Conservation (phyloP, 2,888 invertebrate genomes). For the Mamestra brassicae region DNA sequence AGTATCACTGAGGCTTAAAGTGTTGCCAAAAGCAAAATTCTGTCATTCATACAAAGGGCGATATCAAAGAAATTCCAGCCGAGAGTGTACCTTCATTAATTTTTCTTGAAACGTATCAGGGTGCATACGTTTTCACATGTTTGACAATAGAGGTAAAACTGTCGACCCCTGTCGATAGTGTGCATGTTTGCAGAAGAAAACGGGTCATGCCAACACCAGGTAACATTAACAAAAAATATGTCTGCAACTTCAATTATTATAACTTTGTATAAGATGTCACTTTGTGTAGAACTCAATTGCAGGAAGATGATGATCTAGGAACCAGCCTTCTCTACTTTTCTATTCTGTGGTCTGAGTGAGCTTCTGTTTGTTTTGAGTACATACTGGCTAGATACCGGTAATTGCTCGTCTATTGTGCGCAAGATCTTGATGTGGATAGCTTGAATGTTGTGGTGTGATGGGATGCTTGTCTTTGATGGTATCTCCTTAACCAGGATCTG, state of each 20-base stretch:
- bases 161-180: not conserved
- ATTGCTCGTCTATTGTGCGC: constrained; percentile 68
- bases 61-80: no score
- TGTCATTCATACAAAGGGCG: no score
- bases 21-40: no score
- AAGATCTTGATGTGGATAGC: constrained; percentile 43
- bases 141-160: not conserved
- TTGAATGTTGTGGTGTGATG: constrained; percentile 17
- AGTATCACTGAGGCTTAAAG: no score
- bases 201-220: not conserved
- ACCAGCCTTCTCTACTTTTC: not conserved
- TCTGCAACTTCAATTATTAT: no score
- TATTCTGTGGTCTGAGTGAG: constrained; percentile 48
- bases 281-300: no score
- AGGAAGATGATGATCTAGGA: no score
- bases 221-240: no score
- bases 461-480: not conserved
- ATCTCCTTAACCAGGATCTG: not conserved
- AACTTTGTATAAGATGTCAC: no score
- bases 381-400: constrained; percentile 69
- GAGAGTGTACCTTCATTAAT: no score
- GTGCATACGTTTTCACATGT: not conserved
- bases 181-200: not conserved
- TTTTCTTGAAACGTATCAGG: not conserved
- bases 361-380: constrained; percentile 62